Conservation (phyloP, 2,797 vertebrate species). For the Prionace glauca region DNA sequence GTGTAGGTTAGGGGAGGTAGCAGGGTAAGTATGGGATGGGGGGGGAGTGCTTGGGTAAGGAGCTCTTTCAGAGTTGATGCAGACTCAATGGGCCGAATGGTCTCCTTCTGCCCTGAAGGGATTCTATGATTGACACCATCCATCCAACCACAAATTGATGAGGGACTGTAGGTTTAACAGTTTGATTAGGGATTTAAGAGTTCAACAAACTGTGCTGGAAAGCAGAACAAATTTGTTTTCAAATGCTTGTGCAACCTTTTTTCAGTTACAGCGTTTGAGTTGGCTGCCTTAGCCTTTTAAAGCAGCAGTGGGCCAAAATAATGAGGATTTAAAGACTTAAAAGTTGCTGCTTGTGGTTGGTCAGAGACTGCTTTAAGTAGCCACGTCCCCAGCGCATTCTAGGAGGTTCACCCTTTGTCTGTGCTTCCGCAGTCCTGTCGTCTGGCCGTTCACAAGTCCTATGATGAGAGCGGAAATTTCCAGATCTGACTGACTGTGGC, state of each 20-base stretch:
- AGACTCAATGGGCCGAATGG: too few relatives aligned
- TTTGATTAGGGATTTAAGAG: neutral
- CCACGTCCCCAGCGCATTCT: neutral
- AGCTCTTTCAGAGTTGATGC: too few relatives aligned
- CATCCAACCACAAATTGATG: neutral
- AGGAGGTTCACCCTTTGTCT: too few relatives aligned
- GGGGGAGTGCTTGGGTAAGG: too few relatives aligned
- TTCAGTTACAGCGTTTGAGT: neutral
- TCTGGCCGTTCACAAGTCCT: neutral
- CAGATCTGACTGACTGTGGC: neutral
- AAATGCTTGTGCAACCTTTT: neutral
- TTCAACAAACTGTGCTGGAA: neutral
- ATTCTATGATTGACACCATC: neutral
- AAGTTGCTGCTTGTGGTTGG: neutral
- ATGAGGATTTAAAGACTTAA: neutral
- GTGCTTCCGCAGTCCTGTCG: neutral
- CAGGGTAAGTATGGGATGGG: too few relatives aligned
- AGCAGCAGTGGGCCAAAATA: neutral
- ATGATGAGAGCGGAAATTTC: neutral
- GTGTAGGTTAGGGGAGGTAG: too few relatives aligned
- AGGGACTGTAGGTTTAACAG: neutral
- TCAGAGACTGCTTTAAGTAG: neutral
- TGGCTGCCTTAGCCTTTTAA: neutral
- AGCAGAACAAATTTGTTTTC: neutral
- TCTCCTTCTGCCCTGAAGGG: too few relatives aligned